These are phyloP conservation scores for Champsocephalus esox DNA, from an alignment of 2,797 vertebrate species.

Conservation along the genomic window DNA sequence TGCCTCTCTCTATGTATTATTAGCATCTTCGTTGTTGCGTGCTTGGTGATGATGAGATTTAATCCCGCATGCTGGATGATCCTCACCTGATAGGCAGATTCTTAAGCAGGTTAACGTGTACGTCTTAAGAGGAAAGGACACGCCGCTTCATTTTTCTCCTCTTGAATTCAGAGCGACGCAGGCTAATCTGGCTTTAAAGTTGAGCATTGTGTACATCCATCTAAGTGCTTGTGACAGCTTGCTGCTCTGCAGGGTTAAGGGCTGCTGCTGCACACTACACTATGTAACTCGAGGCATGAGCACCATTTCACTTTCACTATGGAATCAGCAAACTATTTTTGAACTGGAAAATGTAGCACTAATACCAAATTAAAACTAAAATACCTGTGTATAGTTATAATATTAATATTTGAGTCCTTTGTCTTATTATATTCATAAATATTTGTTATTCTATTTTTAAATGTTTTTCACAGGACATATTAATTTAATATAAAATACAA, in stretches of 20 bases:
- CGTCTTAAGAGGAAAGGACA: slow-evolving; percentile 71
- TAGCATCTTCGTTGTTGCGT: slow-evolving; percentile 81
- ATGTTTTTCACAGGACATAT: too few species aligned
- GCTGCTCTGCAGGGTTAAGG: slow-evolving; percentile 6
- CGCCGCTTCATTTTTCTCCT: slow-evolving; percentile 54
- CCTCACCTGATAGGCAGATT: slow-evolving; percentile 77
- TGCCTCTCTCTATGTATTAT: slow-evolving; percentile 59
- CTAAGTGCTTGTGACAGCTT: slow-evolving; percentile 48
- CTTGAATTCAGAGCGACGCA: slow-evolving; percentile 44
- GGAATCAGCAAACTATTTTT: too few species aligned
- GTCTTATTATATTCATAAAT: too few species aligned
- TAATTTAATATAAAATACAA: too few species aligned
- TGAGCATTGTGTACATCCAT: slow-evolving; percentile 56
- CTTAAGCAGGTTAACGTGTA: slow-evolving; percentile 79
- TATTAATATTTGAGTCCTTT: too few species aligned
- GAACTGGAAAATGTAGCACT: too few species aligned
- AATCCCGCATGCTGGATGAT: slow-evolving; percentile 79
- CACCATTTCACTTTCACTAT: too few species aligned
- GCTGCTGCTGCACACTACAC: slow-evolving; percentile 22
- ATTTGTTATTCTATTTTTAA: too few species aligned
- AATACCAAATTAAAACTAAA: too few species aligned
- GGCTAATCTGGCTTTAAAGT: slow-evolving; percentile 67
- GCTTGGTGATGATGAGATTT: slow-evolving; percentile 82
- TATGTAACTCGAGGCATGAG: not conserved
- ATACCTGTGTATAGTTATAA: too few species aligned